Evolutionary conservation across 35 echinoderm and acorn worm genomes (phyloP).

Genomic region (Heliocidaris erythrogramma): DNA sequence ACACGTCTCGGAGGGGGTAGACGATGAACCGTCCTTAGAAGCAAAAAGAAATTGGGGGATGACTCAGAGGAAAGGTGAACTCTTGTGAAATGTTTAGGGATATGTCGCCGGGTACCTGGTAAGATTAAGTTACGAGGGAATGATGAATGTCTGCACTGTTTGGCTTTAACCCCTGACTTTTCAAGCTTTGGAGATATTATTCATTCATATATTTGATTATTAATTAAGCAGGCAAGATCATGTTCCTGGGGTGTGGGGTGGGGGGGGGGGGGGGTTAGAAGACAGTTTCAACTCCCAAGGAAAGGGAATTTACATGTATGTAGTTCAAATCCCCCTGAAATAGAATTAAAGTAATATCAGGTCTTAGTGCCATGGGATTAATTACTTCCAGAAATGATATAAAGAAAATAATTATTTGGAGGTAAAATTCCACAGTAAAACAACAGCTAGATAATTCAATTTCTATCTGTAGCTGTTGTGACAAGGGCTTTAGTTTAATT

Average conservation of each 20-base stretch:
- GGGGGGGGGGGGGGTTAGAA: too few relatives aligned
- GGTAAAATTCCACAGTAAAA: too few relatives aligned
- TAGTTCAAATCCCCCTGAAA: neutral
- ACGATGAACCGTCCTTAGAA: neutral
- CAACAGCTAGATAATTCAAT: too few relatives aligned
- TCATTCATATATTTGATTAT: neutral
- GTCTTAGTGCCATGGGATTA: too few relatives aligned
- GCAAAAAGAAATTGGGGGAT: neutral
- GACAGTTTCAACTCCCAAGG: too few relatives aligned
- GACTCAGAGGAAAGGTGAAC: slow-evolving; percentile 1
- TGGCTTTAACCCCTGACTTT: neutral
- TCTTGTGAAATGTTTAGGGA: neutral
- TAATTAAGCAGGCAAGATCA: slow-evolving; percentile 3
- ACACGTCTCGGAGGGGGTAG: neutral
- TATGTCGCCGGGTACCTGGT: neutral
- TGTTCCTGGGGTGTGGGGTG: neutral
- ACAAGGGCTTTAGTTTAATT: too few relatives aligned
- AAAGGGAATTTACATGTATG: neutral
- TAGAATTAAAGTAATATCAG: too few relatives aligned
- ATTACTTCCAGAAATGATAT: too few relatives aligned
- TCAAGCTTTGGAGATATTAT: neutral
- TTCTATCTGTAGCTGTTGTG: too few relatives aligned
- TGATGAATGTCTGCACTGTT: neutral
- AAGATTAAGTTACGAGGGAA: neutral
- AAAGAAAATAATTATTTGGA: too few relatives aligned